Evolutionary conservation across 2,113 vertebrate genomes (phyloP).

Genomic region (Acrocephalus arundinaceus): DNA sequence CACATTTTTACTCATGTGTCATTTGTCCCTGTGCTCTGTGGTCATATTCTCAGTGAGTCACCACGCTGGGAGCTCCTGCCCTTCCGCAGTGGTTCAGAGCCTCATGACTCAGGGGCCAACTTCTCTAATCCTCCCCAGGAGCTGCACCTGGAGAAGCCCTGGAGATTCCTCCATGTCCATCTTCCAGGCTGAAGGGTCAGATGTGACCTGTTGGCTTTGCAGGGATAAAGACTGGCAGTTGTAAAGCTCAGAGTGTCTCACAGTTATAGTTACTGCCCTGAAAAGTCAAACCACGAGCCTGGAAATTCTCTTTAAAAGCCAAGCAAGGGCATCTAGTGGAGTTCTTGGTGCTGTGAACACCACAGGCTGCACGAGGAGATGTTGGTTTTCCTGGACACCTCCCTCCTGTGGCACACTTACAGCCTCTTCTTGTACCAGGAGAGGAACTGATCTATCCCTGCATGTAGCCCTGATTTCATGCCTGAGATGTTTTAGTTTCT

Average conservation of each 20-base stretch:
- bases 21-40: not conserved
- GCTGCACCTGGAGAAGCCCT: not conserved
- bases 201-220: rapidly evolving
- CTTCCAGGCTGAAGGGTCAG: not conserved
- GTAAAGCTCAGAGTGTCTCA: too few relatives aligned
- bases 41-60: not conserved
- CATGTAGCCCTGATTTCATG: too few relatives aligned
- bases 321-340: not conserved
- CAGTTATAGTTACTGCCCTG: too few relatives aligned
- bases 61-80: not conserved
- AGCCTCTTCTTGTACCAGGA: not conserved
- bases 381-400: not conserved
- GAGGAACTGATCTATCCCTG: not conserved
- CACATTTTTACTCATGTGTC: not conserved
- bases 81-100: not conserved
- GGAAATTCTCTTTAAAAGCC: not conserved
- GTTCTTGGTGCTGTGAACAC: not conserved
- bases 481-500: too few relatives aligned
- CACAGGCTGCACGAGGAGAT: not conserved
- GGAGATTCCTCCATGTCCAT: not conserved
- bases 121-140: not conserved
- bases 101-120: not conserved
- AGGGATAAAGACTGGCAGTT: not conserved
- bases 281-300: too few relatives aligned
- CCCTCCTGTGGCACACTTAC: not conserved